Evolutionary conservation across 2,797 vertebrate genomes (phyloP).

Genomic region (Chaetodon trifasciatus): DNA sequence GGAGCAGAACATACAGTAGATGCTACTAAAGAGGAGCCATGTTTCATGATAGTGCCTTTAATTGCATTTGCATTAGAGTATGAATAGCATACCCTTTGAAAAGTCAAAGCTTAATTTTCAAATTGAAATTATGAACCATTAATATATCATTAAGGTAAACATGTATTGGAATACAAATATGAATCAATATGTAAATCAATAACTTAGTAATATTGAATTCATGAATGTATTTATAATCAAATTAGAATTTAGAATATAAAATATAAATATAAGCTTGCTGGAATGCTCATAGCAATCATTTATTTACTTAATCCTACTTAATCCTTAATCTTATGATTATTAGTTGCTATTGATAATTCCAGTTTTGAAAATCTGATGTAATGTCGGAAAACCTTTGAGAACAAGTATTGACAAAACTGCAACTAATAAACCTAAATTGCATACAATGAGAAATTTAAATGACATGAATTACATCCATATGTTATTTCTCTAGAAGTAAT

Average conservation of each 20-base stretch:
- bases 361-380: too few species aligned
- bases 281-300: neutral
- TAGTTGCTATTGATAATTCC: too few species aligned
- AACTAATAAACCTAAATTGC: neutral
- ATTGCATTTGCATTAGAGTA: neutral
- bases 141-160: neutral
- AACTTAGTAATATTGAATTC: neutral
- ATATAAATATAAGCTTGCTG: too few species aligned
- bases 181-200: neutral
- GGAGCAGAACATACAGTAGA: neutral
- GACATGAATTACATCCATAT: too few species aligned
- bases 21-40: neutral
- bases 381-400: neutral
- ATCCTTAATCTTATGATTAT: too few species aligned
- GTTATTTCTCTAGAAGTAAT: neutral
- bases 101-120: neutral
- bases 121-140: neutral
- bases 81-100: neutral
- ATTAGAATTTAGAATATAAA: neutral
- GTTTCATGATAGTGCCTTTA: neutral
- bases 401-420: neutral
- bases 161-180: neutral
- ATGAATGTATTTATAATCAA: neutral
- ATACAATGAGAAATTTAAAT: neutral
- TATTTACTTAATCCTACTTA: neutral